These are phyloP conservation scores for Brassicogethes aeneus DNA, from an alignment of 2,888 invertebrate genomes.

Conservation along the genomic window DNA sequence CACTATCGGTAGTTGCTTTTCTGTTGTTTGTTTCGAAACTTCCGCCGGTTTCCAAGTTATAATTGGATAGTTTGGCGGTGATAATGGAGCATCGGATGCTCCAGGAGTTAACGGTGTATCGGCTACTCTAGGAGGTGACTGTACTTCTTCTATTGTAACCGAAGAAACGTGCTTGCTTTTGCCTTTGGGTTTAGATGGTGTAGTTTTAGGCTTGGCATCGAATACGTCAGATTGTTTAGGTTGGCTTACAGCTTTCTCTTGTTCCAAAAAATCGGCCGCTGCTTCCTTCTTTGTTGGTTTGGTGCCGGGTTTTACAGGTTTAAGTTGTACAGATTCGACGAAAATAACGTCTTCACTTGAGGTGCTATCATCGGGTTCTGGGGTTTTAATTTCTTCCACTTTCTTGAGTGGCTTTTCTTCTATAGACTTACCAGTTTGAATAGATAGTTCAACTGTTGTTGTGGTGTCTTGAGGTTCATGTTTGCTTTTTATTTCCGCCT, in stretches of 20 bases:
- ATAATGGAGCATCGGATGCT: conserved; percentile 34
- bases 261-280: conserved; percentile 19
- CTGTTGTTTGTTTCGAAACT: conserved; percentile 16
- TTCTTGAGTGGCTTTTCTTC: background rate
- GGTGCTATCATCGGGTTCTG: conserved; percentile 1
- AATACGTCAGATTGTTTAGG: background rate
- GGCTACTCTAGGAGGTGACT: conserved; percentile 40
- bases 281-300: conserved; percentile 3
- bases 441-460: background rate
- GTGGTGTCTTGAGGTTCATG: conserved; percentile 4
- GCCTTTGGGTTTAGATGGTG: conserved; percentile 25
- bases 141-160: conserved; percentile 47
- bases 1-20: conserved; percentile 23
- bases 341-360: conserved; percentile 1
- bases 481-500: conserved; percentile 22
- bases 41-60: conserved; percentile 20
- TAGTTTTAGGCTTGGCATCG: conserved; percentile 18
- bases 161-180: conserved; percentile 40
- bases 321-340: background rate
- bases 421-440: background rate
- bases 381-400: background rate
- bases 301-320: background rate
- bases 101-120: conserved; percentile 45
- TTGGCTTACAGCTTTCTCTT: conserved; percentile 12
- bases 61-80: conserved; percentile 31